Conservation (phyloP, 2,888 invertebrate species). For the Leucophora obtusa region DNA sequence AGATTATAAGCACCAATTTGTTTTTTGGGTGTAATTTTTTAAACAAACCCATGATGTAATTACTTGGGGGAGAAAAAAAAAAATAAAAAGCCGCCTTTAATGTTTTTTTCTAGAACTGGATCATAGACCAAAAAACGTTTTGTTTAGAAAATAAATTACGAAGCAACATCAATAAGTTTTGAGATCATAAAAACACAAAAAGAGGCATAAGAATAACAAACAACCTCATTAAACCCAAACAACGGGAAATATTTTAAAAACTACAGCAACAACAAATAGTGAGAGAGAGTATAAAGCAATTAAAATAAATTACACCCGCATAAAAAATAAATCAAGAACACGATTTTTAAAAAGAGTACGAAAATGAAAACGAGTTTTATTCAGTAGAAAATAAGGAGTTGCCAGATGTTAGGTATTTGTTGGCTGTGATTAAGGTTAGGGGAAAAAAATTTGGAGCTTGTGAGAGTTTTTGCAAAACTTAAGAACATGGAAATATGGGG, state of each 20-base stretch:
- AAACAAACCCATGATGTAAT: conserved; percentile 20
- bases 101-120: neutral
- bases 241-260: conserved; percentile 1
- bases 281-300: conserved; percentile 14
- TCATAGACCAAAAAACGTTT: neutral
- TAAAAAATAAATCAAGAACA: neutral
- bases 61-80: neutral
- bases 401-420: neutral
- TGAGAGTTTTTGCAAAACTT: too few species aligned
- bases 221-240: neutral
- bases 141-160: conserved; percentile 5
- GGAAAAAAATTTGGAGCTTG: too few species aligned
- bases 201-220: neutral
- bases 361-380: neutral
- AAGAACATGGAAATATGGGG: too few species aligned
- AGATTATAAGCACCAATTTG: too few species aligned
- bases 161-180: neutral
- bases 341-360: neutral
- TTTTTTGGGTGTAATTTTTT: neutral
- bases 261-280: neutral
- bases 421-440: too few species aligned
- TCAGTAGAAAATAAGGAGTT: neutral
- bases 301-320: conserved; percentile 19
- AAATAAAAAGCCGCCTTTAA: neutral
- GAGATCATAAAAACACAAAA: neutral